Base-by-base conservation (phyloP, 1,140 invertebrate species). In the Solen grandis region DNA sequence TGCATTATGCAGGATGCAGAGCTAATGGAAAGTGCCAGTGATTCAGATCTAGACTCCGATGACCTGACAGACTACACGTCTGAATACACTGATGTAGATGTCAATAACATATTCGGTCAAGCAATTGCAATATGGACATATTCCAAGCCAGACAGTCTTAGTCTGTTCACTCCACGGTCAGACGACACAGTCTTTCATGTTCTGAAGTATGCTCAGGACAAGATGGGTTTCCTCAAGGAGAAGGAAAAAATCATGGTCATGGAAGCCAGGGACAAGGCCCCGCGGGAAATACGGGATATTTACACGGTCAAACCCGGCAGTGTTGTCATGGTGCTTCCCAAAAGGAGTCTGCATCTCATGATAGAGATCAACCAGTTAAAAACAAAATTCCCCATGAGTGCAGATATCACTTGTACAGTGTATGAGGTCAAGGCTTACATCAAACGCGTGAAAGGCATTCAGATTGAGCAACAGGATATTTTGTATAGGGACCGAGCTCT, bases 91-190 rank as follows among this genome's bases (percentile, higher is more conserved):
- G 76, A 85, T 31, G 29, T 88, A 8, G 78, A 87, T 59, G 59
- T 86, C 2, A 73, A 82, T 29, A 66, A 73, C 25, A 68, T 84
- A 0, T 38, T 85, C 25, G 86, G 86, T 14, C 83, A 86, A 63
- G 82, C 85, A 13, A 76, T 95, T 41, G 98, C 98, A 75, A 95
- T 95, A 85, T 98, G 95, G 91, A 99, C 98, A 91, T 98, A 98
- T 0, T 96, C 96, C 80, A 98, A 77, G 10, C 83, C 77, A 97
- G 80, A 95, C 93, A 92, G 94, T 96, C 69, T 95, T 93, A 54
- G 97, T 95, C 85, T 95, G 94, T 90, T 97, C 96, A 93, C 94
- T 54, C 87, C 88, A n/a, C 50, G 77, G 5, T 68, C 75, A 13
- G 82, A 85, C 0, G 85, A 89, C 72, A 83, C 85, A 13, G 59